Conservation (phyloP, 2,113 vertebrate genomes). For the Dicrurus megarhynchus region DNA sequence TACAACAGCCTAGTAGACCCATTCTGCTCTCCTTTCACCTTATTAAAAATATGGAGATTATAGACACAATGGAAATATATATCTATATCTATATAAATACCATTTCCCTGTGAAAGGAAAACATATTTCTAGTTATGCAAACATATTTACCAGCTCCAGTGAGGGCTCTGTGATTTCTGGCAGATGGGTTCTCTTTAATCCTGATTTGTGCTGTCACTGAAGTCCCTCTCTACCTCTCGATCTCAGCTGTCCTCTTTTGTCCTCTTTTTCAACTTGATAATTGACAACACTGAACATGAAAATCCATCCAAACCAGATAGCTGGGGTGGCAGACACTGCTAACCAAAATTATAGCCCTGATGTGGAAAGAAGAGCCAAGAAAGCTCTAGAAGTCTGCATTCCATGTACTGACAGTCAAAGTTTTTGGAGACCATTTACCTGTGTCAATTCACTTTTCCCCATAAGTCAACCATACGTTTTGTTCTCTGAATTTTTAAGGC, state of each 20-base stretch:
- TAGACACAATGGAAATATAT: background rate
- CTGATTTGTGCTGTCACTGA: background rate
- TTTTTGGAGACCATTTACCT: background rate
- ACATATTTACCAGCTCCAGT: background rate
- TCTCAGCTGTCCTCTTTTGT: background rate
- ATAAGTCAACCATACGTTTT: fast-evolving
- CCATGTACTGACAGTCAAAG: background rate
- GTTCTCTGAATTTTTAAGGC: background rate
- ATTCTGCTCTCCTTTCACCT: background rate
- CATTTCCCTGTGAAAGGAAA: background rate
- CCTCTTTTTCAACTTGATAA: background rate
- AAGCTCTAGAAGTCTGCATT: background rate
- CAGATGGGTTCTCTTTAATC: background rate
- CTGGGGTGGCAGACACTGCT: background rate
- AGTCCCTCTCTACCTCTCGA: background rate
- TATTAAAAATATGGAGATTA: background rate
- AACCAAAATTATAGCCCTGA: background rate
- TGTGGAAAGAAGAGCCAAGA: background rate
- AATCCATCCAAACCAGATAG: background rate
- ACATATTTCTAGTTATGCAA: background rate
- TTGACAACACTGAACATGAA: background rate
- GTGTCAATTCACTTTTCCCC: background rate
- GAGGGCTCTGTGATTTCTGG: background rate
- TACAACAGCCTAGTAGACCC: background rate
- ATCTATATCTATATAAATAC: too few species aligned